These are phyloP conservation scores for Torymus texanus DNA, from an alignment of 2,888 invertebrate species.

Conservation along the genomic window DNA sequence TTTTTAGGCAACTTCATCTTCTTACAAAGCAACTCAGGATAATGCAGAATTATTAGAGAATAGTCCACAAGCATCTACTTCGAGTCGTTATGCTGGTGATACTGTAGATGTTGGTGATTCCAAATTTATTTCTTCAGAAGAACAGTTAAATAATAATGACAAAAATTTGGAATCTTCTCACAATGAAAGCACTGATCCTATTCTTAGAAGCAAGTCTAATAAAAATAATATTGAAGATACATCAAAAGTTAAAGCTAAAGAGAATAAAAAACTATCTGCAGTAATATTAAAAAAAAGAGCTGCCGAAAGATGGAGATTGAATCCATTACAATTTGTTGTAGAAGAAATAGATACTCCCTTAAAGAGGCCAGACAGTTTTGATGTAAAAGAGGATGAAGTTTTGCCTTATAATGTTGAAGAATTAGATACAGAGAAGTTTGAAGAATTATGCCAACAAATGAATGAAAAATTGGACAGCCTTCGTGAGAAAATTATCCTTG, in stretches of 20 bases:
- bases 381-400: not conserved
- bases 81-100: conserved; percentile 21
- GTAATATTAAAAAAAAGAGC: not conserved
- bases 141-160: conserved; percentile 6
- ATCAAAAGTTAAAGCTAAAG: not conserved
- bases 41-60: too few species aligned
- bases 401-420: conserved; percentile 44
- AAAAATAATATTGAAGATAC: not conserved
- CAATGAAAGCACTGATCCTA: conserved; percentile 22
- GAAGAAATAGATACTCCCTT: not conserved
- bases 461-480: conserved; percentile 62
- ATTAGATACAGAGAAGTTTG: conserved; percentile 53
- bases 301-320: conserved; percentile 43
- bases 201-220: conserved; percentile 12
- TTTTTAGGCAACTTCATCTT: too few species aligned
- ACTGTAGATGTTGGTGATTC: not conserved
- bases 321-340: conserved; percentile 11
- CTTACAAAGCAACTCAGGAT: too few species aligned
- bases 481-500: conserved; percentile 59
- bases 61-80: too few species aligned
- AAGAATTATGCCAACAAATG: conserved; percentile 52
- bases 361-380: conserved; percentile 11
- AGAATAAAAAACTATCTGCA: conserved; percentile 19
- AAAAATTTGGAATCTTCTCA: conserved; percentile 9
- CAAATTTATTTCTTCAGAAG: not conserved